Percentiles rank a stretch among this genome's conserved stretches.
Evolutionary conservation across 2,888 invertebrate genomes (phyloP).

Genomic region (Bursaphelenchus okinawaensis): DNA sequence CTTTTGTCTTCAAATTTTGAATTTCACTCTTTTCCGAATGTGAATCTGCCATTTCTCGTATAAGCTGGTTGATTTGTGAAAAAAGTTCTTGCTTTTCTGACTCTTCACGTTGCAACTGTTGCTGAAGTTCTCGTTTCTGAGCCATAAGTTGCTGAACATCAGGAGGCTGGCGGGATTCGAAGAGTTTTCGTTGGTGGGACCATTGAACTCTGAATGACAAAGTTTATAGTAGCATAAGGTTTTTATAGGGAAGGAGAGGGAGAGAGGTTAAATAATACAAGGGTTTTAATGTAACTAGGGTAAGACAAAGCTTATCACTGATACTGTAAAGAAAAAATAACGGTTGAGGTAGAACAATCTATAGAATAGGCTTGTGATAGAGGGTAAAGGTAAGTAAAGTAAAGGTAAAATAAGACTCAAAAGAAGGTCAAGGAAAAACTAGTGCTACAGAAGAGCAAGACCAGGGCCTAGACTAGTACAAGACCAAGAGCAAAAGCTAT

Average conservation of each 20-base stretch:
- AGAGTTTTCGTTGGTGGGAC: slow-evolving; percentile 13
- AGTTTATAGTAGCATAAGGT: no score
- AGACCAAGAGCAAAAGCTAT: no score
- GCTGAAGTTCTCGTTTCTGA: slow-evolving; percentile 49
- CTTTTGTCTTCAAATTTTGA: slow-evolving; percentile 8
- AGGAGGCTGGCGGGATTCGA: slow-evolving; percentile 41
- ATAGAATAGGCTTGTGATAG: no score
- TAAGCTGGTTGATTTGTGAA: slow-evolving; percentile 51
- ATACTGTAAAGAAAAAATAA: no score
- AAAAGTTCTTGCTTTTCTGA: slow-evolving; percentile 54
- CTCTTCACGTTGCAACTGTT: slow-evolving; percentile 51
- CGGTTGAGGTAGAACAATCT: no score
- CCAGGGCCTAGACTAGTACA: no score
- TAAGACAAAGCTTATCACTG: no score
- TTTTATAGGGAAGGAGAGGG: no score
- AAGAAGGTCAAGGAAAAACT: no score
- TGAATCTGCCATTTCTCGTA: slow-evolving; percentile 47
- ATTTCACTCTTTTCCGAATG: slow-evolving; percentile 9
- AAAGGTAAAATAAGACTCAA: no score
- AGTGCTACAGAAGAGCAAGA: no score
- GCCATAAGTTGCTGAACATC: slow-evolving; percentile 45
- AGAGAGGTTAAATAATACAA: not conserved
- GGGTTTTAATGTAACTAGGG: not conserved
- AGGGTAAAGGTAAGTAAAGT: no score
- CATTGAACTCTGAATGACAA: slow-evolving; percentile 11